Evolutionary conservation across 2,888 invertebrate species (phyloP), one percentile per base, ranked within the genome.

Genomic region (Nyleta sp.): DNA sequence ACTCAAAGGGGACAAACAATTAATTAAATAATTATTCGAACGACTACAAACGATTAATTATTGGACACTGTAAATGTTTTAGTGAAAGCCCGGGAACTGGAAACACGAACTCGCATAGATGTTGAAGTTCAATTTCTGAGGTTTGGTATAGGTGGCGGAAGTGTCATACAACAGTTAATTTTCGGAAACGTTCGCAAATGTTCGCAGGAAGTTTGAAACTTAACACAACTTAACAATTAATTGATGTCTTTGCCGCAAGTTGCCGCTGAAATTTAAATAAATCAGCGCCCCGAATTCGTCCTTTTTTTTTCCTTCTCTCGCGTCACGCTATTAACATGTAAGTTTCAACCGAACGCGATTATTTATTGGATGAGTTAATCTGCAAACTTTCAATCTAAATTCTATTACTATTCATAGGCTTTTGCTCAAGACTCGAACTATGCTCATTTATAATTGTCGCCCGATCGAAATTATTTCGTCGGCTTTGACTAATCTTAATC

Each of bases 101-200:
- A 38, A 65, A 52, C 73, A 52, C 35, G 13, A 67, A 67, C 44
- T 57, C 42, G 52, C 40, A 31, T 35, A 20, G 33, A 57, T 50
- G 42, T 20, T 52, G 44, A 18, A 67, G 74, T 74, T 67, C 52
- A 60, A 60, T 74, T 67, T 67, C 74, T 74, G 67, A 67, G 73
- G 65, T 67, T 60, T 52, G 60, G 67, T 67, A 53, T 65, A 65
- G 65, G 53, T 74, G 52, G 67, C 73, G 67, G 38, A 74, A 74
- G 73, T 74, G 65, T 74, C 73, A 74, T 74, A 67, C 73, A 67
- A 53, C 31, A 67, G 73, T 74, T 74, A 74, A 74, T 74, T 74
- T 74, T 67, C 73, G 62, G 72, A 72, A 72, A 71, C 42, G 70
- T 52, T 71, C 52, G 52, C 24, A 50, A 59, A 40, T 68, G 70